These are phyloP conservation scores for Propithecus coquereli DNA, from an alignment of 2,113 vertebrate species.

Conservation along the genomic window DNA sequence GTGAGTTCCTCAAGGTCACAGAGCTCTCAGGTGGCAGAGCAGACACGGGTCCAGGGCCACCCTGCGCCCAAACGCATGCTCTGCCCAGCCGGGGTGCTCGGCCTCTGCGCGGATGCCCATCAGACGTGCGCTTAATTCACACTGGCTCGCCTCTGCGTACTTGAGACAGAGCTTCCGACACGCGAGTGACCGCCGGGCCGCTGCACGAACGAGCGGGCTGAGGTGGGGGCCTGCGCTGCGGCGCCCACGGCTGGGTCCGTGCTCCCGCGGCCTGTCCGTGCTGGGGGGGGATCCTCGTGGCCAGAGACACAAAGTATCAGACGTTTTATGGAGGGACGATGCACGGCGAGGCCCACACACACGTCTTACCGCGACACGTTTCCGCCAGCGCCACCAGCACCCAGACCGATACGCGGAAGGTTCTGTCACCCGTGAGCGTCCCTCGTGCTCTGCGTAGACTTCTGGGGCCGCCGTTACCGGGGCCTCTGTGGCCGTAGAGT, in stretches of 20 bases:
- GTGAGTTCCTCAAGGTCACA: neutral
- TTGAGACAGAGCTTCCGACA: neutral
- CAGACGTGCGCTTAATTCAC: neutral
- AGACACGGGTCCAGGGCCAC: neutral
- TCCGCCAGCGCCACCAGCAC: neutral
- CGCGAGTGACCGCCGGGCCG: neutral
- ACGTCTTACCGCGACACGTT: neutral
- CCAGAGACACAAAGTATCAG: neutral
- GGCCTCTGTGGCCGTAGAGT: rapidly evolving
- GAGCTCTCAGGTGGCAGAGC: neutral
- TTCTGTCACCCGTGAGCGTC: neutral
- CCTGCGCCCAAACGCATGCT: rapidly evolving
- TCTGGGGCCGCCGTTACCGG: rapidly evolving
- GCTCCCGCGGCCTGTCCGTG: rapidly evolving
- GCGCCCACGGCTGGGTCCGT: rapidly evolving
- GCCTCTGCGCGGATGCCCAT: neutral
- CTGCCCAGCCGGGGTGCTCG: neutral
- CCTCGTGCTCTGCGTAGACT: neutral
- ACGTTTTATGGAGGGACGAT: neutral
- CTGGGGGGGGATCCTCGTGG: neutral
- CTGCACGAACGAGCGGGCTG: rapidly evolving
- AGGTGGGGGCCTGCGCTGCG: neutral
- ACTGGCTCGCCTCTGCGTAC: rapidly evolving
- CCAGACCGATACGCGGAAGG: too few relatives aligned
- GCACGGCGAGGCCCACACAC: neutral